Evolutionary conservation across 2,888 invertebrate species (phyloP).

Genomic region (Aphelenchoides bicaudatus): DNA sequence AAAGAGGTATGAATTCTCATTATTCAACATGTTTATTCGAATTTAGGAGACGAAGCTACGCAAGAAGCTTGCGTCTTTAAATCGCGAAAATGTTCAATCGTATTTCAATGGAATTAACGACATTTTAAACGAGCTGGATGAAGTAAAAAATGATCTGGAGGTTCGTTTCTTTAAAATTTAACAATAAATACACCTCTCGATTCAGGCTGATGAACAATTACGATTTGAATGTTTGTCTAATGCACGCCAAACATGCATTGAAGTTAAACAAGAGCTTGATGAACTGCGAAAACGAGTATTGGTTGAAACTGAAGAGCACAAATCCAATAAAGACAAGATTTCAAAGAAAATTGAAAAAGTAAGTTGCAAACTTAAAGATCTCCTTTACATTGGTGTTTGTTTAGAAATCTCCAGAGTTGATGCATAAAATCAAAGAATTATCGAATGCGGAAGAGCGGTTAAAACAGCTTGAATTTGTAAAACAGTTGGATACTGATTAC

Average conservation of each 20-base stretch:
- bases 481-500: not conserved
- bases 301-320: not conserved
- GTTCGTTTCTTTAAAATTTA: slow-evolving; percentile 13
- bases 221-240: slow-evolving; percentile 6
- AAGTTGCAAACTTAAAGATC: not conserved
- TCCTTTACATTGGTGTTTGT: not conserved
- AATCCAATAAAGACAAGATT: not conserved
- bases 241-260: not conserved
- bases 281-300: not conserved
- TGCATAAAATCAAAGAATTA: not conserved
- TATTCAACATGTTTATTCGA: not conserved
- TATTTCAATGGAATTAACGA: slow-evolving; percentile 32
- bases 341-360: slow-evolving; percentile 10
- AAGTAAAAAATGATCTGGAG: slow-evolving; percentile 29
- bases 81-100: slow-evolving; percentile 26
- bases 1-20: not conserved
- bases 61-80: slow-evolving; percentile 28
- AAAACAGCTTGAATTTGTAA: slow-evolving; percentile 12
- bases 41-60: slow-evolving; percentile 16
- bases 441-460: not conserved
- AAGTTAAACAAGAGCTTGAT: not conserved
- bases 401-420: slow-evolving; percentile 16
- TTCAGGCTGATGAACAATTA: slow-evolving; percentile 7
- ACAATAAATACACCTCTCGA: no score
- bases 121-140: slow-evolving; percentile 28